Evolutionary conservation across 2,888 invertebrate genomes (phyloP), one percentile per base, ranked within the genome.

Genomic region (Epinotia ramella): DNA sequence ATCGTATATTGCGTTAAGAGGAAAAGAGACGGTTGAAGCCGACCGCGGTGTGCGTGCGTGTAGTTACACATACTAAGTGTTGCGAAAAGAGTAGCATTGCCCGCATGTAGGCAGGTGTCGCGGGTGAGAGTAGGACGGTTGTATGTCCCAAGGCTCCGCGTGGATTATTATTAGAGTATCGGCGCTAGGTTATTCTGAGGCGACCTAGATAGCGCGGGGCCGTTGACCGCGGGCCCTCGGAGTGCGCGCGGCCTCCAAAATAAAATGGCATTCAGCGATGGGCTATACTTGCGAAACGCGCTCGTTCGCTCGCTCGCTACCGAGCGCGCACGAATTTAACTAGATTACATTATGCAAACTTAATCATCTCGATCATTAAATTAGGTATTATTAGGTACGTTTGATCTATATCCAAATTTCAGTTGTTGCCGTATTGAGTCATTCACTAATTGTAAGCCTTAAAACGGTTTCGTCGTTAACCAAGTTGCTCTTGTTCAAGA

Each of bases 151-250:
- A 92, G 92, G 93, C 85, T 92, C 87, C 85, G 85, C 82, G 85
- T 85, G 86, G 89, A 93, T 91, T 92, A 94, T 93, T 94, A 93
- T 94, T 93, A 93, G 92, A 93, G 92, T 93, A 94, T 94, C 90
- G 93, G 93, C 92, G 92, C 93, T 94, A 94, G 94, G 94, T 94
- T 94, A 94, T 94, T 94, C 93, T 90, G 90, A 94, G 91, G 88
- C 92, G 93, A 94, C 94, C 94, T 93, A 94, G 94, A 94, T 94
- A 92, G 84, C 89, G 86, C 82, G 93, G 94, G 94, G 94, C 93
- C 94, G 93, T 88, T 94, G 94, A 94, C 94, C 94, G 93, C 92
- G 90, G 90, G 93, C 93, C 94, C 93, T 93, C 85, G 90, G 85
- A 86, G 89, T 88, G 92, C 90, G 87, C 88, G 88, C 91, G 94